Conservation (phyloP, 2,797 vertebrate genomes). For the Alfaro cultratus region DNA sequence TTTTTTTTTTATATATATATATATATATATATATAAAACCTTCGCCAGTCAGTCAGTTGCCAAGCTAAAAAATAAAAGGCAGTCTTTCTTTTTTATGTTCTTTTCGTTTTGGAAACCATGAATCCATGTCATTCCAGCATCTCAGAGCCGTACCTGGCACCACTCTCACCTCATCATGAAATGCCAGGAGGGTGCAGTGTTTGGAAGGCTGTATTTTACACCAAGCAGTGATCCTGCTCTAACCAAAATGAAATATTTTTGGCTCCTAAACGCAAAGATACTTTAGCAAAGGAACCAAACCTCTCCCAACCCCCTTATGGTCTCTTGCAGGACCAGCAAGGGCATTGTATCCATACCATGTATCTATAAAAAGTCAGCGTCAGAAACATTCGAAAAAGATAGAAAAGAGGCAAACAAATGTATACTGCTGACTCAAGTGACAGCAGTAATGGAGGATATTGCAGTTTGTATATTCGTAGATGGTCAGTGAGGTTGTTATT, state of each 20-base stretch:
- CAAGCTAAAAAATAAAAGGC: background rate
- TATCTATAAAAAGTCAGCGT: background rate
- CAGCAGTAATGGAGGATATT: background rate
- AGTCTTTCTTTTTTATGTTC: background rate
- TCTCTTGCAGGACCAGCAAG: background rate
- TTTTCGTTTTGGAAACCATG: background rate
- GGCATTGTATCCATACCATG: background rate
- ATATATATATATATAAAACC: background rate
- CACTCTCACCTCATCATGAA: conserved; percentile 2
- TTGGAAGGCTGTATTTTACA: conserved; percentile 2
- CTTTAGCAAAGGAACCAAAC: background rate
- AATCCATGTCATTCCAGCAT: background rate
- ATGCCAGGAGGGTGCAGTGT: background rate
- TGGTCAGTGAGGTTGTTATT: background rate
- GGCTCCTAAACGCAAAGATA: background rate
- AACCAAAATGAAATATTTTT: background rate
- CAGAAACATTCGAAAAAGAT: background rate
- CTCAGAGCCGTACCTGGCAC: background rate
- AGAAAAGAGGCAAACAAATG: background rate
- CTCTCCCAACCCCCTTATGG: too few species aligned
- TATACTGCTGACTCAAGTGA: background rate
- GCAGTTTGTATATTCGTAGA: background rate
- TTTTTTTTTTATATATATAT: too few species aligned
- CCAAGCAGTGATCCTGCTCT: background rate
- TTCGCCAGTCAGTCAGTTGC: background rate